These are phyloP conservation scores for Protodeltote pygarga DNA, from an alignment of 2,888 invertebrate species.

Conservation along the genomic window DNA sequence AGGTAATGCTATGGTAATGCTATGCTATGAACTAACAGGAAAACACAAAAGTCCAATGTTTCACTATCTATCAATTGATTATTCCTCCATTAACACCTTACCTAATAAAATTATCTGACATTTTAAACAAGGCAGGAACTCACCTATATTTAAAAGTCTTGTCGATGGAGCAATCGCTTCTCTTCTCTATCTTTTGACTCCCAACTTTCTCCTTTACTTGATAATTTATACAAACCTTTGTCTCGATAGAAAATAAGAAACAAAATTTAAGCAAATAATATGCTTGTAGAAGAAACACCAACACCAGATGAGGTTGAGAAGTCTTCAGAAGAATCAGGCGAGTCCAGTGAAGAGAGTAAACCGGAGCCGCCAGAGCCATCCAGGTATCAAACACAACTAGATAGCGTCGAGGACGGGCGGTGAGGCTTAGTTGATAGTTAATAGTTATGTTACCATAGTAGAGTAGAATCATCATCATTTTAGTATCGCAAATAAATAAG, in stretches of 20 bases:
- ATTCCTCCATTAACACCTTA: too few relatives aligned
- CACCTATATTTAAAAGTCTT: too few relatives aligned
- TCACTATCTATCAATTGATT: too few relatives aligned
- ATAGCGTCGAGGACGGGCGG: constrained; percentile 72
- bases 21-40: background rate
- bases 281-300: constrained; percentile 14
- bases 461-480: constrained; percentile 6
- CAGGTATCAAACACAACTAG: constrained; percentile 82
- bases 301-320: constrained; percentile 15
- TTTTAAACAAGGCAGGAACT: too few relatives aligned
- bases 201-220: background rate
- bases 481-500: too few relatives aligned
- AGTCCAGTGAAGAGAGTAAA: constrained; percentile 49
- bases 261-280: background rate
- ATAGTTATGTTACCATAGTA: constrained; percentile 27
- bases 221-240: too few relatives aligned
- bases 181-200: background rate
- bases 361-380: constrained; percentile 72
- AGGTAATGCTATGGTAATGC: constrained; percentile 42
- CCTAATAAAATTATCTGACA: too few relatives aligned
- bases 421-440: constrained; percentile 62
- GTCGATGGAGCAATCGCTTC: too few relatives aligned
- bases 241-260: too few relatives aligned
- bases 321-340: constrained; percentile 42
- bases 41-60: too few relatives aligned